phyloP scores from a whole-genome alignment of 2,113 vertebrate genomes.

The Callopanchax toddi region DNA sequence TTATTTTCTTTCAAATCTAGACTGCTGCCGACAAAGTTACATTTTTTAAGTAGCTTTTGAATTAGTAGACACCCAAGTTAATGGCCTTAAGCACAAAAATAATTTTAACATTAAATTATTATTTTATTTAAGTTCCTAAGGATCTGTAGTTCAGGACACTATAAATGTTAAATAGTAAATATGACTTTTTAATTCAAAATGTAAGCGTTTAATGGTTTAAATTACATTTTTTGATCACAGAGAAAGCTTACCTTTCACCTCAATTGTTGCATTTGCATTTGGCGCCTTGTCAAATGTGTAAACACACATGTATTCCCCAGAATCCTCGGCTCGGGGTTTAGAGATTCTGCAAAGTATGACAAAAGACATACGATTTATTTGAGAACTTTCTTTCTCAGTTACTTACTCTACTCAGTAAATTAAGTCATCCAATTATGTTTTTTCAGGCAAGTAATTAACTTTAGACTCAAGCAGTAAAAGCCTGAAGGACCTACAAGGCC shows the following conservation, averaged over 20 bases:
- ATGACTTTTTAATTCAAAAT: too few species aligned
- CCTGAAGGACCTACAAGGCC: slow-evolving; percentile 20
- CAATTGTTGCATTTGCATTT: slow-evolving; percentile 94
- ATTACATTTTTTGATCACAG: too few species aligned
- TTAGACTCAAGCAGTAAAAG: slow-evolving; percentile 31
- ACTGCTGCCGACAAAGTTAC: too few species aligned
- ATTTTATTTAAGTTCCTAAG: too few species aligned
- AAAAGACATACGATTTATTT: slow-evolving; percentile 32
- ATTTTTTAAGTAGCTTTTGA: too few species aligned
- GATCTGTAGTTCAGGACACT: too few species aligned
- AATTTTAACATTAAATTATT: too few species aligned
- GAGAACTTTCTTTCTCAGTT: slow-evolving; percentile 8
- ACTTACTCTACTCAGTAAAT: slow-evolving; percentile 19
- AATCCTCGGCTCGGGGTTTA: slow-evolving; percentile 91
- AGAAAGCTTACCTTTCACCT: slow-evolving; percentile 91
- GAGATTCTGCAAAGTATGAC: slow-evolving; percentile 84
- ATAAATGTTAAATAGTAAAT: too few species aligned
- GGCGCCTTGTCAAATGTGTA: slow-evolving; percentile 89
- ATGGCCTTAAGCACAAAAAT: too few species aligned
- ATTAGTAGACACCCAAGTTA: too few species aligned
- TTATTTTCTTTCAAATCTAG: too few species aligned
- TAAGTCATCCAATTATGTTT: slow-evolving; percentile 30
- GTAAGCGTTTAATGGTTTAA: too few species aligned
- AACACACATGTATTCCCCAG: slow-evolving; percentile 96
- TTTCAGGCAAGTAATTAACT: slow-evolving; percentile 44